These are phyloP conservation scores for Macrochelys suwanniensis DNA, from an alignment of 2,797 vertebrate genomes.

Conservation along the genomic window DNA sequence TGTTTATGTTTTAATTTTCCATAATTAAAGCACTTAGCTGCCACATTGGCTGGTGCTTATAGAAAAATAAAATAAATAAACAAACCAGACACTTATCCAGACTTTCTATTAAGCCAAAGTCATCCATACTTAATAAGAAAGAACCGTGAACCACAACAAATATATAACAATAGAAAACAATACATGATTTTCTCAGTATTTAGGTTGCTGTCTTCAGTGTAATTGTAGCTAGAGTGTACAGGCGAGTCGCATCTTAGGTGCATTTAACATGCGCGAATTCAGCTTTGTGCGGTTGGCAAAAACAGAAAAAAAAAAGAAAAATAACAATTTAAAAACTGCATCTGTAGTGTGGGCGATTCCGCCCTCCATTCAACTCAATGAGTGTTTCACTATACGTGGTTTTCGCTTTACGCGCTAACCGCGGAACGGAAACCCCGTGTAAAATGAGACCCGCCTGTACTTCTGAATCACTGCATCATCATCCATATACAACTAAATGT, in stretches of 20 bases:
- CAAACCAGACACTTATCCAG: neutral
- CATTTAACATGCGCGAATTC: too few relatives aligned
- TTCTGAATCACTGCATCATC: neutral
- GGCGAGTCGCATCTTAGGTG: too few relatives aligned
- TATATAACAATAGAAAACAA: neutral
- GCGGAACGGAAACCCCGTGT: too few relatives aligned
- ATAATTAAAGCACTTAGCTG: neutral
- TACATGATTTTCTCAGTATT: neutral
- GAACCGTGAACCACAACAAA: neutral
- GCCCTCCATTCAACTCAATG: too few relatives aligned
- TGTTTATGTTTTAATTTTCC: slow-evolving; percentile 15
- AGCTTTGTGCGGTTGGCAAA: too few relatives aligned
- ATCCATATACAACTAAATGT: neutral
- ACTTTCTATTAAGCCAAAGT: neutral
- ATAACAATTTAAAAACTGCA: too few relatives aligned
- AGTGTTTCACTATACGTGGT: too few relatives aligned
- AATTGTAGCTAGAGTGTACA: neutral
- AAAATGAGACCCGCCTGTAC: too few relatives aligned
- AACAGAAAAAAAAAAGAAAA: too few relatives aligned
- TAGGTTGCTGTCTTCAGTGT: neutral
- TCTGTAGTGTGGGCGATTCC: too few relatives aligned
- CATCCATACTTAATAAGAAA: neutral
- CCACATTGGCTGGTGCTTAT: neutral
- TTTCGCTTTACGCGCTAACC: too few relatives aligned
- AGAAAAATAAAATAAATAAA: slow-evolving; percentile 25